phyloP scores from a whole-genome alignment of 2,797 vertebrate species.

The Molothrus ater region DNA sequence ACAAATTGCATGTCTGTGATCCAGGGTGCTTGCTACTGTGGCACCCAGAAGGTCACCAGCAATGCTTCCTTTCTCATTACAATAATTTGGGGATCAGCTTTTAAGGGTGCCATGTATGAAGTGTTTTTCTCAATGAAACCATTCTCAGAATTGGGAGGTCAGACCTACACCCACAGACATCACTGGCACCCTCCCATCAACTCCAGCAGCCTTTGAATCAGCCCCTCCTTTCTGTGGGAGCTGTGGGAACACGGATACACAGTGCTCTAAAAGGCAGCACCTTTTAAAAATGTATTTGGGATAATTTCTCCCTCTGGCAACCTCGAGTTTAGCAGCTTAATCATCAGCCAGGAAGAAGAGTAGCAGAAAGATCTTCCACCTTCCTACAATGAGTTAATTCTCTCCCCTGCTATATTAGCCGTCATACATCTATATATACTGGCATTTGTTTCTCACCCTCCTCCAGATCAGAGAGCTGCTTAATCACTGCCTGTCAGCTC shows the following conservation, averaged over 20 bases:
- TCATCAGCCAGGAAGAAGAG: slow-evolving; percentile 5
- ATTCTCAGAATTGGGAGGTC: neutral
- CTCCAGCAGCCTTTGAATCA: neutral
- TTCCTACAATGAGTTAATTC: slow-evolving; percentile 37
- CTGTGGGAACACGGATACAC: neutral
- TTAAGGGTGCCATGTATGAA: neutral
- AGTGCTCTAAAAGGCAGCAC: neutral
- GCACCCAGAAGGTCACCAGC: neutral
- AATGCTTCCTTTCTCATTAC: neutral
- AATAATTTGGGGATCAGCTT: neutral
- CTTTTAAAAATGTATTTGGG: neutral
- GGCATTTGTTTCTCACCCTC: slow-evolving; percentile 39
- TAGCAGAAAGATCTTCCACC: slow-evolving; percentile 6
- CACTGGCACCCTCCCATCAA: neutral
- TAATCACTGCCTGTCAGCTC: slow-evolving; percentile 53
- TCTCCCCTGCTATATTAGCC: slow-evolving; percentile 18
- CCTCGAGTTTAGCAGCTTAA: slow-evolving; percentile 12
- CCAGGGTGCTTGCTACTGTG: neutral
- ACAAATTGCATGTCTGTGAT: neutral
- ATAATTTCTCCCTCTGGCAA: neutral
- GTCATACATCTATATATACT: slow-evolving; percentile 10
- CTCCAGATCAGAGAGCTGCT: slow-evolving; percentile 49
- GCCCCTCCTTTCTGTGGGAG: neutral
- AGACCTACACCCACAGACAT: rapidly evolving
- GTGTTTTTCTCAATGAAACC: neutral